Evolutionary conservation across 35 echinoderm and acorn worm genomes (phyloP).

Genomic region (Apostichopus parvimensis): DNA sequence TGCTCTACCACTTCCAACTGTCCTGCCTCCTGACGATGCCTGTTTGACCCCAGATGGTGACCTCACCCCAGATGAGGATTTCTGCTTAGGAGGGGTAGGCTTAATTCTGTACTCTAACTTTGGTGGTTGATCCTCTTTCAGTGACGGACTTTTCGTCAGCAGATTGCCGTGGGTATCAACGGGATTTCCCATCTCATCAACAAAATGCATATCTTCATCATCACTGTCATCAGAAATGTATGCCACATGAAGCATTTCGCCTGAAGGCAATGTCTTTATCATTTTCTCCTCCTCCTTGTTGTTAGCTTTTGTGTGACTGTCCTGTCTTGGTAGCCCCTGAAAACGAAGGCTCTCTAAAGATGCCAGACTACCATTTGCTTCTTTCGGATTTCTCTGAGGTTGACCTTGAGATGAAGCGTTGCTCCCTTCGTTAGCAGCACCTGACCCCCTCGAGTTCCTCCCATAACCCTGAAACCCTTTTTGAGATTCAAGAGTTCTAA

Average conservation of each 20-base stretch:
- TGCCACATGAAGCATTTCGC: slow-evolving; percentile 76
- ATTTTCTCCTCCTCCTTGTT: slow-evolving; percentile 1
- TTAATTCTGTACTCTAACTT: slow-evolving; percentile 77
- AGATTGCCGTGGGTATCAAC: slow-evolving; percentile 71
- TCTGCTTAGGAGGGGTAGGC: slow-evolving; percentile 74
- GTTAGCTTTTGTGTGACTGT: slow-evolving; percentile 26
- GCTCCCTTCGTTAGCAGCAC: not conserved
- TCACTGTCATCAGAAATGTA: slow-evolving; percentile 98
- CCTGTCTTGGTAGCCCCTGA: slow-evolving; percentile 30
- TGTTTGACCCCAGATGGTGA: not conserved
- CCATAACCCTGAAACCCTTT: slow-evolving; percentile 40
- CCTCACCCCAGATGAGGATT: not conserved
- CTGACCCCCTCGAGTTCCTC: not conserved
- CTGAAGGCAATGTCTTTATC: slow-evolving; percentile 29
- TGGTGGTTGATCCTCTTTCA: slow-evolving; percentile 21
- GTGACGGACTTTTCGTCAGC: slow-evolving; percentile 7
- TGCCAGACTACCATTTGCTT: not conserved
- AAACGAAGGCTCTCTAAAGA: slow-evolving; percentile 43
- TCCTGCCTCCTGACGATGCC: slow-evolving; percentile 39
- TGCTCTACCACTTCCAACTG: not conserved
- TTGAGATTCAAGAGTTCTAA: slow-evolving; percentile 10
- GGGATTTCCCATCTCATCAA: slow-evolving; percentile 97
- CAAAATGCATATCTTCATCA: slow-evolving; percentile 94
- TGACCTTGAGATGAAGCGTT: not conserved
- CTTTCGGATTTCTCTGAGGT: slow-evolving; percentile 7